Evolutionary conservation across 2,113 vertebrate species (phyloP), one percentile per base, ranked within the genome.

Genomic region (Pseudorectes ferrugineus): DNA sequence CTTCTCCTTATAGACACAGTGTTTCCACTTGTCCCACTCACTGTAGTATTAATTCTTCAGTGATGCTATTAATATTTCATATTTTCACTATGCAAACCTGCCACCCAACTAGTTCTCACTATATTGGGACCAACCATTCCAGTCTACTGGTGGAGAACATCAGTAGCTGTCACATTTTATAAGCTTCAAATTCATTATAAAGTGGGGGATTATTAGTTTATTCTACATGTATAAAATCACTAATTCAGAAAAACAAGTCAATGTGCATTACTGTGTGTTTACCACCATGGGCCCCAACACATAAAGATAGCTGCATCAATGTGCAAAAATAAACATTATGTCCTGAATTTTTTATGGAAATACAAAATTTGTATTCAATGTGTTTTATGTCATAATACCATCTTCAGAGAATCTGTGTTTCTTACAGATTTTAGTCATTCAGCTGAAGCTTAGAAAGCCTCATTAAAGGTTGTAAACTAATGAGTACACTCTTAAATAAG

Each of bases 351-450:
- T 92, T 96, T 82, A 95, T 82, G 55, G 78, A 92, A 93, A 90
- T 58, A 49, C 3, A 89, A 66, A 31, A 22, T 35, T 67, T 92
- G 91, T 23, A 25, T 62, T 89, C 70, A 77, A 65, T 66, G 42
- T 91, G 89, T 29, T 91, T 78, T 58, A 66, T 95, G 87, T 86
- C 86, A 93, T 84, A 90, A 92, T 83, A 87, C 35, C 38, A 54
- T 89, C 57, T 75, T 88, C 70, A 77, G n/a, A 65, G 51, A 87
- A 83, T 92, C 33, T 85, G 55, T 72, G 51, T 74, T 93, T 86
- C 51, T 74, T 95, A 49, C 58, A 80, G 62, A 70, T 88, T 95
- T 89, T 54, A 91, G 36, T 75, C 26, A 54, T 82, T 51, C 31
- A 18, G 8, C 31, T 94, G 52, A 82, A 92, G 73, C 51, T 92